Evolutionary conservation across 2,113 vertebrate genomes (phyloP), one percentile per base, ranked within the genome.

Genomic region (Scartelaos histophorus): DNA sequence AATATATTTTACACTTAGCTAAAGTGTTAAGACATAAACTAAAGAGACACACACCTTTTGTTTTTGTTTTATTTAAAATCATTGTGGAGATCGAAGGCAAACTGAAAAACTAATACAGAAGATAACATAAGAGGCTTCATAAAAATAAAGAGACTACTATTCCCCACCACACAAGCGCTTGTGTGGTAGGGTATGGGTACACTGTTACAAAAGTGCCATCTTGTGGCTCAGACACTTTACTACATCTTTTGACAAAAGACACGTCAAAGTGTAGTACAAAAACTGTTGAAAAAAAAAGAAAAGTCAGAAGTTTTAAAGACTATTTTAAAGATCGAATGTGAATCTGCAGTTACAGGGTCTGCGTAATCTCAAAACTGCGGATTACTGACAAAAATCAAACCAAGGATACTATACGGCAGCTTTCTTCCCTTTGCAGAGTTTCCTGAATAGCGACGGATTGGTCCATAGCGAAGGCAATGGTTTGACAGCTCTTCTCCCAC

Each of bases 371-470:
- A 22, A n/a, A 57, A 57, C 25, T 43, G 61, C 34, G 5, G 7
- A n/a, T 19, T 10, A 3, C n/a, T 22, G 22, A 58, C 21, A 58
- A 3, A 43, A 21, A n/a, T 21, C n/a, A 46, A n/a, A 0, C 2
- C 72, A 94, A 97, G 95, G 96, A 98, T 99, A 98, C 94, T 85
- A 94, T 91, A 24, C 91, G 54, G 88, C 96, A 98, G 38, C 92
- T 93, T 43, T 95, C 95, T 0, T 75, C 92, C 1, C 51, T 78
- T 3, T 81, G 79, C 76, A 98, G 89, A 71, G 94, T 94, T 88
- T 97, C 96, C 82, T 97, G 96, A 86, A 98, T 94, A 0, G 95
- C 96, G 22, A 95, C 91, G 19, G 97, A 98, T 81, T 97, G 95
- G 87, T 98, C 97, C 97, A 98, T 97, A 0, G 46, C 38, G 57